phyloP scores from a whole-genome alignment of 1,140 invertebrate species.

The Sycophila sp. region DNA sequence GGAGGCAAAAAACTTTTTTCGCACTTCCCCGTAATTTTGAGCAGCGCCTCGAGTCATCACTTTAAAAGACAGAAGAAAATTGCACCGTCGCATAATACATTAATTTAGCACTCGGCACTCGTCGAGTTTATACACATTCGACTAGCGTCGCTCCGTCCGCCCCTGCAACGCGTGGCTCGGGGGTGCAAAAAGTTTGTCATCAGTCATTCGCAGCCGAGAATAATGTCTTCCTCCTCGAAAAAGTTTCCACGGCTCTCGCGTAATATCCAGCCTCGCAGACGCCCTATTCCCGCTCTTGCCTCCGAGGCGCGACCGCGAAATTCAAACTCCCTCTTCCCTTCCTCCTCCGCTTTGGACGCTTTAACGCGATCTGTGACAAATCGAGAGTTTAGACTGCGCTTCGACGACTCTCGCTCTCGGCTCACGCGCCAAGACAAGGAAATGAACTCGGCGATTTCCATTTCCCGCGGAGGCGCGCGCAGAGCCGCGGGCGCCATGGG shows the following conservation, averaged over 20 bases:
- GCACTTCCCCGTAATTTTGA: too few species aligned
- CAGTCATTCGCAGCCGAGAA: slow-evolving; percentile 24
- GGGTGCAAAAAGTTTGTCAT: slow-evolving; percentile 26
- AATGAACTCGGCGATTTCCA: slow-evolving; percentile 37
- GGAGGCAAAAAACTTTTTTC: too few species aligned
- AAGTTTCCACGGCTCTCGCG: slow-evolving; percentile 26
- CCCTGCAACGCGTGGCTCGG: too few species aligned
- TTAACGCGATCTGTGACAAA: slow-evolving; percentile 31
- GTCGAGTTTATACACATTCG: neutral
- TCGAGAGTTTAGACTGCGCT: slow-evolving; percentile 28
- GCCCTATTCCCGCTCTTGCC: too few species aligned
- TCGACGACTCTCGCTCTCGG: slow-evolving; percentile 5
- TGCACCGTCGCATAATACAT: too few species aligned
- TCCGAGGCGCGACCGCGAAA: neutral
- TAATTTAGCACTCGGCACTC: neutral
- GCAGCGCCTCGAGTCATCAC: too few species aligned
- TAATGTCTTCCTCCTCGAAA: slow-evolving; percentile 22
- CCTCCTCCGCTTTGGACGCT: neutral
- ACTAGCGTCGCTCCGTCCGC: too few species aligned
- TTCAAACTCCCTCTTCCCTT: too few species aligned
- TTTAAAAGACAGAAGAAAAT: too few species aligned
- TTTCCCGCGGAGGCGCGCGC: slow-evolving; percentile 12
- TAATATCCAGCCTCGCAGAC: neutral
- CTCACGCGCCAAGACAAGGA: slow-evolving; percentile 37
- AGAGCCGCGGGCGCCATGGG: neutral